Evolutionary conservation across 2,888 invertebrate genomes (phyloP).

Genomic region (Microctonus brassicae): DNA sequence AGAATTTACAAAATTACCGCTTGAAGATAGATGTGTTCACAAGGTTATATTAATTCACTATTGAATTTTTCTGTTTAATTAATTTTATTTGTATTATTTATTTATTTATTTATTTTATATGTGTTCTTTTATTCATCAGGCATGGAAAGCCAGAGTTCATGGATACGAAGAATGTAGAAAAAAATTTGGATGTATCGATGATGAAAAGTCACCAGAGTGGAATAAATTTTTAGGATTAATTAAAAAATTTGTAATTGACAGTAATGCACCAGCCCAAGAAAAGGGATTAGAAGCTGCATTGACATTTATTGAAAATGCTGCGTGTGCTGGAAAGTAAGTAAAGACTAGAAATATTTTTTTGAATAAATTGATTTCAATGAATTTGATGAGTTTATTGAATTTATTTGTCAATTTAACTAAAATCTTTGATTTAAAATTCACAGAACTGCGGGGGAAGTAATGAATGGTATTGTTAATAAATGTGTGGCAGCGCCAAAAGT

Average conservation of each 20-base stretch:
- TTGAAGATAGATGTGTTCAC: constrained; percentile 93
- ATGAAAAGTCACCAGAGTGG: constrained; percentile 96
- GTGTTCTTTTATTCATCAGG: constrained; percentile 65
- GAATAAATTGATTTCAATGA: background rate
- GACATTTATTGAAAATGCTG: constrained; percentile 92
- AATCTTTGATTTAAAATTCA: constrained; percentile 29
- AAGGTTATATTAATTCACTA: constrained; percentile 72
- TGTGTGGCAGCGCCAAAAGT: constrained; percentile 93
- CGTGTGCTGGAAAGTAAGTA: constrained; percentile 82
- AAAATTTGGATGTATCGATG: constrained; percentile 87
- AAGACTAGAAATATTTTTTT: background rate
- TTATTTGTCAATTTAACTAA: no score
- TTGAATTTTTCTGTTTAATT: background rate
- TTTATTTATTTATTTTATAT: constrained; percentile 7
- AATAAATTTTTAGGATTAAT: constrained; percentile 90
- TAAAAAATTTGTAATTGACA: constrained; percentile 94
- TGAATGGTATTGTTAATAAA: constrained; percentile 89
- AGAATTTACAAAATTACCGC: constrained; percentile 86
- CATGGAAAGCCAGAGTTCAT: constrained; percentile 95
- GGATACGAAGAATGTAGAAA: constrained; percentile 96
- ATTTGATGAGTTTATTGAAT: constrained; percentile 10
- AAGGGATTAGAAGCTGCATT: constrained; percentile 93
- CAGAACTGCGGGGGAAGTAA: constrained; percentile 88
- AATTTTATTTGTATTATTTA: constrained; percentile 11
- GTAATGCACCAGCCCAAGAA: constrained; percentile 95